These are phyloP conservation scores for Selenia dentaria DNA, from an alignment of 2,888 invertebrate species.

Conservation along the genomic window DNA sequence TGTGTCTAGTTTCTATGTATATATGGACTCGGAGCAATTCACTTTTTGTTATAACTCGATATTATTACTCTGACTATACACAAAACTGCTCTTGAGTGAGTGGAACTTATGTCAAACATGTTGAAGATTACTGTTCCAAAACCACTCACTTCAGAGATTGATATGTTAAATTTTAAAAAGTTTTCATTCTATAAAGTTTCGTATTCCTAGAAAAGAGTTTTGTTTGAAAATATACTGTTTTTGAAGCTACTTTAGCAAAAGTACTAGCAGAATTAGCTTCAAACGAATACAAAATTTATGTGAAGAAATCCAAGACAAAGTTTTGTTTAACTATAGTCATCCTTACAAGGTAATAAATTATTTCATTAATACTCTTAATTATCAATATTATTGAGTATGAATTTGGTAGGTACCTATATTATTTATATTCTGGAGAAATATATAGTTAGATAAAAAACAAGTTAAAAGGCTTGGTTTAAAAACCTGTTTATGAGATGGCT, in stretches of 20 bases:
- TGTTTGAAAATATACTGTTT: not conserved
- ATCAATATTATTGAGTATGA: no score
- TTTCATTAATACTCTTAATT: no score
- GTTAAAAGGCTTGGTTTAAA: no score
- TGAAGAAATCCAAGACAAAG: conserved; percentile 50
- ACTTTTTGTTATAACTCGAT: no score
- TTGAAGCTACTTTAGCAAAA: conserved; percentile 52
- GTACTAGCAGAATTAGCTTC: conserved; percentile 48
- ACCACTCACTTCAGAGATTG: conserved; percentile 12
- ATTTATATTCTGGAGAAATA: no score
- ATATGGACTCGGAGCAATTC: no score
- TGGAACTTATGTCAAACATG: not conserved
- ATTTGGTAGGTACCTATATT: no score
- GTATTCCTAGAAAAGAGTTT: not conserved
- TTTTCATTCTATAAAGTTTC: no score
- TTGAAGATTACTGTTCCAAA: not conserved
- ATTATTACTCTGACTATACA: conserved; percentile 4
- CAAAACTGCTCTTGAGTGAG: conserved; percentile 2
- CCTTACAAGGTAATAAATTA: no score
- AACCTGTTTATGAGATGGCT: conserved; percentile 1
- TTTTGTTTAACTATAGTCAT: not conserved
- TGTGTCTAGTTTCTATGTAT: no score
- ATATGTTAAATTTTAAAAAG: no score
- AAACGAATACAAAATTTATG: conserved; percentile 1
- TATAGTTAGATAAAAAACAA: no score